Base-by-base conservation (phyloP, 1,140 invertebrate genomes). In the Alviniconcha marisindica region DNA sequence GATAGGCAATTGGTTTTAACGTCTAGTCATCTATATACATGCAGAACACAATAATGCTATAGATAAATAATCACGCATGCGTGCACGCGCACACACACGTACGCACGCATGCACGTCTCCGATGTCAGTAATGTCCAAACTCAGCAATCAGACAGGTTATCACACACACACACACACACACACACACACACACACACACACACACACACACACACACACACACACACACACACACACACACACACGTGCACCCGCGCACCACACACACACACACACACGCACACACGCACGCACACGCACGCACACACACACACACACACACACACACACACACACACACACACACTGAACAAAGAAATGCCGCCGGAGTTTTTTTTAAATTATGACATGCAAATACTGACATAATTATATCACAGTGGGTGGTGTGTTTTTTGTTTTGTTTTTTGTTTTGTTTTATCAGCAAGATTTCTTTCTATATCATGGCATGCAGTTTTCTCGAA, bases 21-120 rank as follows among this genome's bases (percentile, higher is more conserved):
- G n/a, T n/a, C n/a, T n/a, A n/a, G n/a, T n/a, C n/a, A n/a, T n/a
- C n/a, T n/a, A n/a, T n/a, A n/a, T n/a, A n/a, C n/a, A n/a, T n/a
- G n/a, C n/a, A n/a, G n/a, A n/a, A n/a, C n/a, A n/a, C n/a, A n/a
- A n/a, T n/a, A n/a, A n/a, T n/a, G n/a, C 48, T 51, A 60, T n/a
- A 60, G 40, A 77, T 15, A 51, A 24, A 44, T 21, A 44, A n/a
- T 18, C 40, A 77, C 4, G 24, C 15, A 44, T 44, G 3, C 15
- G 24, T 44, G n/a, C n/a, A 44, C 48, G 48, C 38, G 15, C 24
- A 77, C 15, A 77, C 48, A 77, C 40, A 77, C 38, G 48, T 15
- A 77, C 24, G 24, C 40, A 42, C 48, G 48, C 40, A 77, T 77
- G 48, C 40, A 77, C 48, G 48, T 42, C 15, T 38, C 42, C 76